A percentile compares a stretch with the other conserved stretches of the same genome.
These are phyloP conservation scores for Brachyalestes nurse DNA, from an alignment of 2,797 vertebrate species.

Conservation along the genomic window DNA sequence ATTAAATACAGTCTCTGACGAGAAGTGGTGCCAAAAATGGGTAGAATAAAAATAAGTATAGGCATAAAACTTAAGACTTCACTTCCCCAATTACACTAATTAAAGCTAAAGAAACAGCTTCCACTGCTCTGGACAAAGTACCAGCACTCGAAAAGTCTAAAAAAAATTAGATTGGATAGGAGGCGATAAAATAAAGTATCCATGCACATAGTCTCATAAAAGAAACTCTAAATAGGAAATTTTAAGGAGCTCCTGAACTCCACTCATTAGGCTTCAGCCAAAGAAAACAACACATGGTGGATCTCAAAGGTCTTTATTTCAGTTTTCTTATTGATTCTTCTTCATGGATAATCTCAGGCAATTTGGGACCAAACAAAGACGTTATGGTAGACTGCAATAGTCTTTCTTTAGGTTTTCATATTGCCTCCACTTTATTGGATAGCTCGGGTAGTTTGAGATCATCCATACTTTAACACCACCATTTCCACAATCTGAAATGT, in stretches of 20 bases:
- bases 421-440: background rate
- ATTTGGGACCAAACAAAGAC: background rate
- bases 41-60: too few relatives aligned
- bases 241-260: background rate
- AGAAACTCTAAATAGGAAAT: background rate
- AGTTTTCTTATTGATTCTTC: background rate
- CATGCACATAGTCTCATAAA: too few relatives aligned
- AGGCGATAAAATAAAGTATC: too few relatives aligned
- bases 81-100: background rate
- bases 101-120: conserved; percentile 6
- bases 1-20: too few relatives aligned
- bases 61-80: too few relatives aligned
- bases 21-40: too few relatives aligned
- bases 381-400: background rate
- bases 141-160: background rate
- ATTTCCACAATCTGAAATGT: conserved; percentile 12
- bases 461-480: background rate
- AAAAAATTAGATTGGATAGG: conserved; percentile 7
- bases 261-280: background rate
- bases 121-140: background rate
- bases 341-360: background rate
- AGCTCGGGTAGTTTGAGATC: background rate
- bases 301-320: background rate
- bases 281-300: background rate
- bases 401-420: background rate